Percentiles rank a stretch among this genome's conserved stretches.
Evolutionary conservation across 64 coral and sea anemone genomes (phyloP).

Genomic region (Cladopsammia gracilis): DNA sequence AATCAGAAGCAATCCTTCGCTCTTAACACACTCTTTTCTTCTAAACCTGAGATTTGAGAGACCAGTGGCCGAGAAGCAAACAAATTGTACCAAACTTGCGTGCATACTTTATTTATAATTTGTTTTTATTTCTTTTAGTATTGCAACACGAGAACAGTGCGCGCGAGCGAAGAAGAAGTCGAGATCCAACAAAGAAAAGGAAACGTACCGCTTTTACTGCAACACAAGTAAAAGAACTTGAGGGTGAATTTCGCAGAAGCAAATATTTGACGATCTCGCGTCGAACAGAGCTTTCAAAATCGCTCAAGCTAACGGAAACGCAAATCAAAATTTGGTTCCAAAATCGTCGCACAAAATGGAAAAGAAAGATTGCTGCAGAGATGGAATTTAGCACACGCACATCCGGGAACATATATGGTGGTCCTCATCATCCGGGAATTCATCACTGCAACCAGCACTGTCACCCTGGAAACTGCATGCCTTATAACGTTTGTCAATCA

Average conservation of each 20-base stretch:
- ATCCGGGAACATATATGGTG: slow-evolving; percentile 32
- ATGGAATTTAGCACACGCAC: slow-evolving; percentile 73
- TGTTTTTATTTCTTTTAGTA: neutral
- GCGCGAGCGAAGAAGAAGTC: slow-evolving; percentile 45
- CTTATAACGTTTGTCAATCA: slow-evolving; percentile 18
- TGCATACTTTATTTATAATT: neutral
- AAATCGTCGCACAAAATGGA: slow-evolving; percentile 98
- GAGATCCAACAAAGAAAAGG: slow-evolving; percentile 83
- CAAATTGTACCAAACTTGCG: too few species aligned
- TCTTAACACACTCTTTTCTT: too few species aligned
- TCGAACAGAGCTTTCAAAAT: slow-evolving; percentile 97
- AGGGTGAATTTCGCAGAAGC: slow-evolving; percentile 94
- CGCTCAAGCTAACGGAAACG: slow-evolving; percentile 93
- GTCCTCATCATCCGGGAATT: slow-evolving; percentile 45
- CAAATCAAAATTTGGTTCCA: slow-evolving; percentile 99
- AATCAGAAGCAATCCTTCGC: too few species aligned
- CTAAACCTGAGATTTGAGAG: neutral
- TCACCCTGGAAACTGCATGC: slow-evolving; percentile 7
- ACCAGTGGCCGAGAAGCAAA: neutral
- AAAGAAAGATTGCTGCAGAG: slow-evolving; percentile 90
- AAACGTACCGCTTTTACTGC: slow-evolving; percentile 93
- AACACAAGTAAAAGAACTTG: slow-evolving; percentile 96
- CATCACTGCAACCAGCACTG: slow-evolving; percentile 54
- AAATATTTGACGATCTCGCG: slow-evolving; percentile 99
- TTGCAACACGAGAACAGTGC: slow-evolving; percentile 6